Evolutionary conservation across 2,797 vertebrate species (phyloP), one percentile per base, ranked within the genome.

Genomic region (Bucorvus abyssinicus): DNA sequence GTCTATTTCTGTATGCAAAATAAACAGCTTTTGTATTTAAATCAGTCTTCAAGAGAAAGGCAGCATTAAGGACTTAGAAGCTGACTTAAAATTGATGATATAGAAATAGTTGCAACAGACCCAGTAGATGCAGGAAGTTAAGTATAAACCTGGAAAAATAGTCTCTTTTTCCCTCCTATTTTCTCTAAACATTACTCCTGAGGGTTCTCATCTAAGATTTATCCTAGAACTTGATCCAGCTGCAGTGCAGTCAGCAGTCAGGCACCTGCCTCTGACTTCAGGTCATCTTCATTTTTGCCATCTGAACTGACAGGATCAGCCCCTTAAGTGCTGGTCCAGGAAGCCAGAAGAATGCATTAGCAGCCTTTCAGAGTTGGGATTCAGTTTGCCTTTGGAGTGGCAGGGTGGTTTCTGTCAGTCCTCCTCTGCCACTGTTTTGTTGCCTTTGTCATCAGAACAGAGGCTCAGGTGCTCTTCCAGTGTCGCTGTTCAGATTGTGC

Each of bases 401-500:
- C 24, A 42, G 45, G 29, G 12, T 65, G 36, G 23, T 49, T 82
- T 93, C 67, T 76, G 65, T 22, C 73, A 84, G 9, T 78, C 22
- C 30, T 82, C 21, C 49, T 69, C 63, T 84, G 55, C 27, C 36
- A 6, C 18, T 70, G 32, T 18, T 81, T 69, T 75, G 12, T 78
- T 45, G 21, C 55, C 19, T 75, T 57, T 75, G 26, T 73, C 23
- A 19, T 76, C 38, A 36, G 32, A 68, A 50, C 12, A 36, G 29
- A 68, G 44, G 53, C 27, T 78, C 16, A 21, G 45, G 22, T 45
- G 26, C 23, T 71, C 11, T 75, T 74, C 42, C 55, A 55, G 0
- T 4, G 12, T 34, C 4, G 0, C 52, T 63, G 21, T 32, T 89
- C 14, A 0, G 44, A 7, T n/a, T 17, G 8, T 0, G 3, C 5